Conservation (phyloP, 2,113 vertebrate species). For the Bucco capensis region DNA sequence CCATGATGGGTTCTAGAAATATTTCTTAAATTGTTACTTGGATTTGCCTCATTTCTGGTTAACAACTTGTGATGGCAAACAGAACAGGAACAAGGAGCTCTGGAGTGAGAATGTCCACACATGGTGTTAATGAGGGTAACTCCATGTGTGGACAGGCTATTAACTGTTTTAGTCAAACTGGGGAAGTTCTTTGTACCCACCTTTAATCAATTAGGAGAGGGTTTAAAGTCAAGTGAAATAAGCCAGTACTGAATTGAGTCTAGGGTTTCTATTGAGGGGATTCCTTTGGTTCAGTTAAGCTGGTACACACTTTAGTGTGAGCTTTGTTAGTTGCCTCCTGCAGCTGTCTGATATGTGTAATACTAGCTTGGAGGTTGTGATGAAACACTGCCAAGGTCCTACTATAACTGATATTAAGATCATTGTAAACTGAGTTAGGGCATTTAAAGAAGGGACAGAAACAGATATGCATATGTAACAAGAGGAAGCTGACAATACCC, state of each 20-base stretch:
- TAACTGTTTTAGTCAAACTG: neutral
- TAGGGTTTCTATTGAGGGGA: neutral
- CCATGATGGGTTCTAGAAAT: neutral
- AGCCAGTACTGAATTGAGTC: neutral
- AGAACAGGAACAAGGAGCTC: neutral
- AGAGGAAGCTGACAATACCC: neutral
- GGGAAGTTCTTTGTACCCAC: neutral
- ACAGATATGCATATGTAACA: neutral
- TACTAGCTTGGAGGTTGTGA: neutral
- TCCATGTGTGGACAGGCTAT: constrained; percentile 8
- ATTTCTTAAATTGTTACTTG: neutral
- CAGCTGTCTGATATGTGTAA: neutral
- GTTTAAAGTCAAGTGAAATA: neutral
- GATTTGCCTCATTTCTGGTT: constrained; percentile 17
- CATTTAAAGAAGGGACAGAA: neutral
- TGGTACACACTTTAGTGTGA: neutral
- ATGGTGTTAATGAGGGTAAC: constrained; percentile 42
- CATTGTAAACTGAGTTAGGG: neutral
- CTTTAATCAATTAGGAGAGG: neutral
- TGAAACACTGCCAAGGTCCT: neutral
- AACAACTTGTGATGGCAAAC: neutral
- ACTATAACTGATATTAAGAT: neutral
- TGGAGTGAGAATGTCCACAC: constrained; percentile 12
- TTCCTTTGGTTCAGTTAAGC: neutral
- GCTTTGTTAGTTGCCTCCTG: neutral